These are phyloP conservation scores for Agrochola macilenta DNA, from an alignment of 2,888 invertebrate genomes.

Conservation along the genomic window DNA sequence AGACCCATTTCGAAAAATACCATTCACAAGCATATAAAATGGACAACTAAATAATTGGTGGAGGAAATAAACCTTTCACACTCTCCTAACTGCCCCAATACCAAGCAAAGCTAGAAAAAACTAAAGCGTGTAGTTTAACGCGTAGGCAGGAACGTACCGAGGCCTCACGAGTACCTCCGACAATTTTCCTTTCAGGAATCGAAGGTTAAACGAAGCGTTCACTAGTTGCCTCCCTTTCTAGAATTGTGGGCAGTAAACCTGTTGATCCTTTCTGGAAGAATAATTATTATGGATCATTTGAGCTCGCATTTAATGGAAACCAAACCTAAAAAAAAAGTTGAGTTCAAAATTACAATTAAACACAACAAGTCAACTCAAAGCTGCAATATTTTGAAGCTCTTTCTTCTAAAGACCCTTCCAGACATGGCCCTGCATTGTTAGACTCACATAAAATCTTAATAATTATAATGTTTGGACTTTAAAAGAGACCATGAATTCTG, in stretches of 20 bases:
- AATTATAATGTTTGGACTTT: background rate
- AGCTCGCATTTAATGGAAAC: background rate
- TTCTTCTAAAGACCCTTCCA: no score
- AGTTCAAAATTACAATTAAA: background rate
- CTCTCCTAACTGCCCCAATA: background rate
- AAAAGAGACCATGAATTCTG: background rate
- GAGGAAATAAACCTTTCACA: background rate
- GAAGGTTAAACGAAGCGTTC: conserved; percentile 88
- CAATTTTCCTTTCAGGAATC: conserved; percentile 84
- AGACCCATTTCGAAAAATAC: background rate
- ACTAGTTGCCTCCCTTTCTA: conserved; percentile 74
- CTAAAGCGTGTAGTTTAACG: conserved; percentile 35
- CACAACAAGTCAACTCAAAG: background rate
- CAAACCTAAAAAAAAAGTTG: no score
- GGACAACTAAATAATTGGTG: background rate
- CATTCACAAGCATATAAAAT: background rate
- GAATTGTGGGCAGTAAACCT: conserved; percentile 70
- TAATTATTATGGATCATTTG: background rate
- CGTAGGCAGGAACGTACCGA: conserved; percentile 46
- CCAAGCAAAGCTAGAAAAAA: conserved; percentile 8
- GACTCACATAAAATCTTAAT: background rate
- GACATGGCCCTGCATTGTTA: no score
- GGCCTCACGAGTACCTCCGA: conserved; percentile 66
- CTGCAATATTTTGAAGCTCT: background rate
- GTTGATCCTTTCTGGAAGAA: background rate